Evolutionary conservation across 2,888 invertebrate species (phyloP).

Genomic region (Pteria penguin): DNA sequence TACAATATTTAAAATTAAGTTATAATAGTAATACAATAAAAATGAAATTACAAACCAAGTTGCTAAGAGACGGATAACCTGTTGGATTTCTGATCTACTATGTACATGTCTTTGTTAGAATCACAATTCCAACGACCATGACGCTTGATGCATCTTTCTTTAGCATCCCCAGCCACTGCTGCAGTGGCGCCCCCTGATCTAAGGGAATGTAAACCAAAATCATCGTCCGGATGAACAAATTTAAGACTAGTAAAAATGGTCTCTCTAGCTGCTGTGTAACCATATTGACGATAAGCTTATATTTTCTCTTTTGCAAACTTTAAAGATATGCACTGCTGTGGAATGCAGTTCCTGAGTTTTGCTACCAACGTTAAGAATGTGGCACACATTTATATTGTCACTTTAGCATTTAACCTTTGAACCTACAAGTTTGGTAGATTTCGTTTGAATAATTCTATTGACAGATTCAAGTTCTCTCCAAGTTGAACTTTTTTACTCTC

Average conservation of each 20-base stretch:
- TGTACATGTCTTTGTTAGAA: conserved; percentile 40
- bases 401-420: not conserved
- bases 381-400: not conserved
- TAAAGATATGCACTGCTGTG: too few species aligned
- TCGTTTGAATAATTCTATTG: not conserved
- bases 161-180: conserved; percentile 37
- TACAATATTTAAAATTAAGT: not conserved
- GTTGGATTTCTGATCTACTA: conserved; percentile 34
- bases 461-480: not conserved
- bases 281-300: too few species aligned
- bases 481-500: not conserved
- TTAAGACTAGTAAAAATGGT: conserved; percentile 32
- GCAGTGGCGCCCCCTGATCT: conserved; percentile 41
- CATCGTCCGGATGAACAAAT: conserved; percentile 12
- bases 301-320: too few species aligned
- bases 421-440: not conserved
- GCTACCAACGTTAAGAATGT: too few species aligned
- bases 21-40: not conserved
- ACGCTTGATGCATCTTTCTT: conserved; percentile 42
- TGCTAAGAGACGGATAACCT: conserved; percentile 30
- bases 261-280: conserved; percentile 40
- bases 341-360: too few species aligned
- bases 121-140: conserved; percentile 44
- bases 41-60: conserved; percentile 20
- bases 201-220: conserved; percentile 44